Evolutionary conservation across 2,113 vertebrate genomes (phyloP).

Genomic region (Phocoena phocoena): DNA sequence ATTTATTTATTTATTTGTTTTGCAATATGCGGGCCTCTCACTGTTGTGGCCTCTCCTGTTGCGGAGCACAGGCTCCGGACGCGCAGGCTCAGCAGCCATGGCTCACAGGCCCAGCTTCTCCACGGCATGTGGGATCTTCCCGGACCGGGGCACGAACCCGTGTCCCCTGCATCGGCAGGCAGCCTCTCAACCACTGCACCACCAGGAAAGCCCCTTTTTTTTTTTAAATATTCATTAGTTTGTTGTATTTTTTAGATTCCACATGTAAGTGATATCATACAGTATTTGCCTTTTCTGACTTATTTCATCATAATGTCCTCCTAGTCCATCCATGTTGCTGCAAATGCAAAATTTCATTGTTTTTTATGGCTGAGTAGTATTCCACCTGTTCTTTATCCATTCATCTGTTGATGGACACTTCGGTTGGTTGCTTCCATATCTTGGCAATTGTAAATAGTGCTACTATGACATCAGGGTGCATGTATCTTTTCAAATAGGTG

Average conservation of each 20-base stretch:
- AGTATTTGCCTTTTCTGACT: not conserved
- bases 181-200: too few relatives aligned
- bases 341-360: not conserved
- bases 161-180: too few relatives aligned
- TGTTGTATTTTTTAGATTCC: not conserved
- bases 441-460: not conserved
- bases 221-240: not conserved
- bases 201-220: too few relatives aligned
- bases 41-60: too few relatives aligned
- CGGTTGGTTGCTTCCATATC: not conserved
- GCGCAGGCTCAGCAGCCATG: too few relatives aligned
- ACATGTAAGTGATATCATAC: not conserved
- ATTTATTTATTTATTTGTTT: not conserved
- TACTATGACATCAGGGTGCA: not conserved
- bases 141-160: too few relatives aligned
- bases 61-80: too few relatives aligned
- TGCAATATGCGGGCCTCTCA: too few relatives aligned
- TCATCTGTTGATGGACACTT: not conserved
- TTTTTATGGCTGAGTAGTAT: not conserved
- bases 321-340: not conserved
- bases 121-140: too few relatives aligned
- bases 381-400: not conserved
- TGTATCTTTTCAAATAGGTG: not conserved
- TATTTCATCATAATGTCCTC: not conserved
- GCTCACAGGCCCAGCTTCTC: too few relatives aligned